Evolutionary conservation across 2,888 invertebrate species (phyloP), one percentile per base, ranked within the genome.

Genomic region (Habrosyne pyritoides): DNA sequence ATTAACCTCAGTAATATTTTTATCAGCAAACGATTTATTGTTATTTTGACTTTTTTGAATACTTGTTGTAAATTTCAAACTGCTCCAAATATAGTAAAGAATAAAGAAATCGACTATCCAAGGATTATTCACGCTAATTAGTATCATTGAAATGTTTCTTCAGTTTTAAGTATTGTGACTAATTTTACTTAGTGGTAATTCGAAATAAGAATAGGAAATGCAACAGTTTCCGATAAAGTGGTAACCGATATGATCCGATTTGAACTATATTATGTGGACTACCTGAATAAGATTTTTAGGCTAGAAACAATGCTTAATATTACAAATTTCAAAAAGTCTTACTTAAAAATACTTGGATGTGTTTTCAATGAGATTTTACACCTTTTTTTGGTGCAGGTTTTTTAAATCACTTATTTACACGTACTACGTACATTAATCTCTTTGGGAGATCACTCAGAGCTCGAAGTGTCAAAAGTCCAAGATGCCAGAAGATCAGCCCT

Each of bases 161-260:
- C 58, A 26, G 50, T 50, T 67, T 55, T 62, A 75, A 74, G 75
- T 73, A 72, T 73, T 73, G 69, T 73, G 73, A 74, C 73, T 69
- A 73, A 65, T 70, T 65, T 71, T 64, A 73, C 61, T 68, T 71
- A 73, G 74, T 63, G 55, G 58, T 55, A 65, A 63, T 55, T 61
- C 50, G 21, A 57, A 62, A 62, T 63, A 65, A 61, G 53, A 33
- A 59, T 52, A 42, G 42, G n/a, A 42, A 42, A 18, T 7, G 42
- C 18, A 42, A 46, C 59, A 57, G 58, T 57, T 67, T 47, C 30
- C 52, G 61, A 47, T 62, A 67, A 51, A 63, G 55, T 56, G 36
- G 12, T 57, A 47, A 56, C 14, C 26, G 42, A 30, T 30, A n/a
- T 33, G 33, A 33, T 33, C 33, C 33, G 33, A 33, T 33, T 5